Evolutionary conservation across 2,113 vertebrate species (phyloP).

Genomic region (Neomonachus schauinslandi): DNA sequence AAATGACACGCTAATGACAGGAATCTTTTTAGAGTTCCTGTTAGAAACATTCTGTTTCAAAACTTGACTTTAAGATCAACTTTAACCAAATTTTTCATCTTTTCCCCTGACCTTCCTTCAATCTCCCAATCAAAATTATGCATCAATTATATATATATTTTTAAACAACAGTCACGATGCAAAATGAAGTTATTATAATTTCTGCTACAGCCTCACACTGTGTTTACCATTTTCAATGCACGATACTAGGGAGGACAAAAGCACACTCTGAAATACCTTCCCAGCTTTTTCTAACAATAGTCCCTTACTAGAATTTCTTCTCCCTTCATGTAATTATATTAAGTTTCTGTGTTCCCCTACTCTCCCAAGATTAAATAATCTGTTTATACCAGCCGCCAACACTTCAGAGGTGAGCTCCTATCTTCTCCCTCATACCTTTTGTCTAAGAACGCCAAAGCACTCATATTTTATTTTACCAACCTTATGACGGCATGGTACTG

Average conservation of each 20-base stretch:
- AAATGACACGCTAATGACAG: neutral
- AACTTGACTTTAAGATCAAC: constrained; percentile 28
- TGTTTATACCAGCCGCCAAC: neutral
- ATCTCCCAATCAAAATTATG: neutral
- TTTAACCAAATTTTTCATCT: neutral
- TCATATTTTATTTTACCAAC: constrained; percentile 4
- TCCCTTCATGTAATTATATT: neutral
- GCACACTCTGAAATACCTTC: neutral
- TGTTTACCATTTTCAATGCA: neutral
- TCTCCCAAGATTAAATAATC: neutral
- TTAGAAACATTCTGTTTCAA: neutral
- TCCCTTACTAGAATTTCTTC: neutral
- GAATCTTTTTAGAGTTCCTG: neutral
- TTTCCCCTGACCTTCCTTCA: neutral
- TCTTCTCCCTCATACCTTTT: constrained; percentile 44
- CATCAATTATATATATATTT: neutral
- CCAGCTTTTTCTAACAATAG: neutral
- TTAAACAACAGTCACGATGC: neutral
- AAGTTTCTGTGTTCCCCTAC: neutral
- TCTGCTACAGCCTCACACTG: neutral
- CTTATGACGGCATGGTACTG: neutral
- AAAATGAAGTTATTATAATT: neutral
- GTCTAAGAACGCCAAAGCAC: constrained; percentile 40
- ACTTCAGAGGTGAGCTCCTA: neutral
- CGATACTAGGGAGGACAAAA: constrained; percentile 43